A percentile compares a stretch with the other conserved stretches of the same genome.
Conservation (phyloP, 2,113 vertebrate species). For the Bujurquina vittata region DNA sequence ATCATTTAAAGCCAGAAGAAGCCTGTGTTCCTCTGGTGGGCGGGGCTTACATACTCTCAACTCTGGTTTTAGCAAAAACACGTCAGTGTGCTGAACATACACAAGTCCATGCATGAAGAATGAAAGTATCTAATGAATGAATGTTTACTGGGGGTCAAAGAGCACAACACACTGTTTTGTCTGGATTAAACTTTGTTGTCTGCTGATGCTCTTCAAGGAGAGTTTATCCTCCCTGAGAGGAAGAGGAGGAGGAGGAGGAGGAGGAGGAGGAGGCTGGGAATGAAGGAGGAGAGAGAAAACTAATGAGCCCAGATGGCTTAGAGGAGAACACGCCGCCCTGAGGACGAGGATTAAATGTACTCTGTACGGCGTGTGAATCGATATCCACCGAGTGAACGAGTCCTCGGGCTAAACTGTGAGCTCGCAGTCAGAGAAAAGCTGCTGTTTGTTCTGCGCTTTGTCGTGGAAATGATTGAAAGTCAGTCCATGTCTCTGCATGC, state of each 20-base stretch:
- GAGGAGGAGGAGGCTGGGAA: background rate
- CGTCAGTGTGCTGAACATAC: too few species aligned
- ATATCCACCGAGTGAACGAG: background rate
- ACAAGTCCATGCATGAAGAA: rapidly evolving
- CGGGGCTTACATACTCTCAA: background rate
- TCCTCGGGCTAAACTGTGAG: background rate
- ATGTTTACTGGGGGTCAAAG: background rate
- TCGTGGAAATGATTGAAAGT: background rate
- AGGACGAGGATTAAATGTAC: background rate
- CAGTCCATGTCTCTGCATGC: background rate
- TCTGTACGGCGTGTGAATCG: background rate
- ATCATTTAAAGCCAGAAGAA: too few species aligned
- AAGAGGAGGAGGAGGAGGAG: background rate
- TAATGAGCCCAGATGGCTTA: constrained; percentile 42
- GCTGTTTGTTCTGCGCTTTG: background rate
- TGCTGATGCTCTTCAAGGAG: background rate
- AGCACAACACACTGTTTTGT: background rate
- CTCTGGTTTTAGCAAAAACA: background rate
- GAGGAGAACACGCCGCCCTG: background rate
- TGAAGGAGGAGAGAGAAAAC: background rate
- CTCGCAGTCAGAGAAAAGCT: background rate
- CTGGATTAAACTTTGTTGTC: too few species aligned
- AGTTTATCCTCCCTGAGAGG: background rate
- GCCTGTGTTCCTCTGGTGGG: too few species aligned
- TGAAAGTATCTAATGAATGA: background rate